Evolutionary conservation across 2,888 invertebrate species (phyloP), one percentile per base, ranked within the genome.

Genomic region (Epinotia demarniana): DNA sequence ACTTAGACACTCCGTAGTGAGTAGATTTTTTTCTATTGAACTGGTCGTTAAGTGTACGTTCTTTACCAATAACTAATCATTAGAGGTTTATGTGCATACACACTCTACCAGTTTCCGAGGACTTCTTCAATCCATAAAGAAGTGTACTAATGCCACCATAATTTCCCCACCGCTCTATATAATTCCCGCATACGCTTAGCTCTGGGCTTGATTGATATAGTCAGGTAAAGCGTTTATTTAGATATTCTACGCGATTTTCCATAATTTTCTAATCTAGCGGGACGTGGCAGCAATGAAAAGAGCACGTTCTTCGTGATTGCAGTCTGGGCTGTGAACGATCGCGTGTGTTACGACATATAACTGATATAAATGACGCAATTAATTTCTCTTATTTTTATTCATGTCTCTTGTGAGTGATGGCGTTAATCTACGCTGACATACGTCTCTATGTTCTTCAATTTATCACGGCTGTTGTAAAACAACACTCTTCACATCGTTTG

Each of bases 181-280:
- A 63, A 72, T 72, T 72, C 58, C 46, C 66, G 33, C 53, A 58
- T 64, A 53, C 39, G 33, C 27, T 66, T 72, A 13, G 58, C 60
- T 66, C 46, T 11, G n/a, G 43, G 12, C 70, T 75, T 75, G 64
- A 75, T 75, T 62, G 69, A 64, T 67, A 67, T 61, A 73, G 57
- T 68, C 55, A 63, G 43, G 62, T 73, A 68, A 72, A 69, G 27
- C 73, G 75, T 66, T 71, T 70, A 75, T 70, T 71, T 66, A 60
- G 69, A 75, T 75, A 62, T 69, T 64, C 70, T 62, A 67, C 83
- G 83, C 82, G 79, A 83, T 86, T 84, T 84, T 81, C 82, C 82
- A 79, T 86, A 84, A 88, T 88, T 85, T 82, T 81, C 81, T 81
- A 85, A 89, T 88, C 86, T 85, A 82, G 85, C 83, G 84, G 82